These are phyloP conservation scores for Bambusicola thoracicus DNA, from an alignment of 2,113 vertebrate species.

Conservation along the genomic window DNA sequence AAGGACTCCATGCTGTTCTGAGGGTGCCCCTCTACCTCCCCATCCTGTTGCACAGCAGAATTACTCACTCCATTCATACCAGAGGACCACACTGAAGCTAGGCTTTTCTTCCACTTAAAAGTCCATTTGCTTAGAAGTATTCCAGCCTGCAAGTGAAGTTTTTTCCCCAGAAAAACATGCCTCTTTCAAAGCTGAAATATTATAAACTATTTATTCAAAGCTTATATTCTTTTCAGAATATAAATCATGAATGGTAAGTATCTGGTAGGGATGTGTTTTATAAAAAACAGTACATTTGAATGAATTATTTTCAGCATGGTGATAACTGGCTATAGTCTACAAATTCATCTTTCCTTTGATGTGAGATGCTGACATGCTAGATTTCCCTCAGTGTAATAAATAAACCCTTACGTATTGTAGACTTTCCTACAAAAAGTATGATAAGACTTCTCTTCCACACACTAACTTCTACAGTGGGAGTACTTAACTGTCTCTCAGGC, in stretches of 20 bases:
- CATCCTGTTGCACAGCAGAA: background rate
- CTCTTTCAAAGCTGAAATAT: background rate
- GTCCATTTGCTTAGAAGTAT: background rate
- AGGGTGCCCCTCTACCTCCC: slow-evolving; percentile 16
- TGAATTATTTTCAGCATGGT: background rate
- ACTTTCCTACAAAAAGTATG: background rate
- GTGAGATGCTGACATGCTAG: background rate
- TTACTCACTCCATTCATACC: background rate
- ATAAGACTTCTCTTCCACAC: background rate
- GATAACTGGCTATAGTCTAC: background rate
- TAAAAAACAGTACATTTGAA: background rate
- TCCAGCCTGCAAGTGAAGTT: background rate
- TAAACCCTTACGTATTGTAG: background rate
- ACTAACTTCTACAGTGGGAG: background rate
- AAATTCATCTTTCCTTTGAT: background rate
- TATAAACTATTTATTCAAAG: too few relatives aligned
- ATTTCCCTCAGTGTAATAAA: background rate
- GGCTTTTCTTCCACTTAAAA: slow-evolving; percentile 6
- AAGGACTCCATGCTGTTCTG: background rate
- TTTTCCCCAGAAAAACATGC: background rate
- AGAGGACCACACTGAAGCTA: slow-evolving; percentile 32
- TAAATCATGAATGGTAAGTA: background rate
- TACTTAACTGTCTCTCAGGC: background rate
- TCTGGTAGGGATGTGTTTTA: background rate
- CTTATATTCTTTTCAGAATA: background rate